Evolutionary conservation across 2,888 invertebrate species (phyloP), one percentile per base, ranked within the genome.

Genomic region (Conus canariensis): DNA sequence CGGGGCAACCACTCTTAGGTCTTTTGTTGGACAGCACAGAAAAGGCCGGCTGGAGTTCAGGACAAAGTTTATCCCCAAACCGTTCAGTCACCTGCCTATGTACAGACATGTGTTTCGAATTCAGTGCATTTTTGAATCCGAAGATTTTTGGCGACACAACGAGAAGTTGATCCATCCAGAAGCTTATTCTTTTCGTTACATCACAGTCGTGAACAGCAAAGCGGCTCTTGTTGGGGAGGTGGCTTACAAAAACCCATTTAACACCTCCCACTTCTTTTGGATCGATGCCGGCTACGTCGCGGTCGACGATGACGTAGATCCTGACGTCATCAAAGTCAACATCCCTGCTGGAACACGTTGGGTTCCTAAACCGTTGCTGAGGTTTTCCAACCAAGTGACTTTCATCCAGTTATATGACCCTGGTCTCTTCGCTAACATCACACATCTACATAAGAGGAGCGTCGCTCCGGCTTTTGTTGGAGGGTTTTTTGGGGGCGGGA

Each of bases 151-250:
- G 64, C 70, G 90, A 14, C 87, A 91, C 25, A 93, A 94, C 77
- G 59, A 90, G 30, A 91, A 93, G 87, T 70, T 93, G 74, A 91
- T 92, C n/a, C 96, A 96, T 92, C 96, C 96, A 0, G 96, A 96
- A 90, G 94, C 95, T 0, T 94, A 95, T 90, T 95, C 95, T 70
- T 93, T 95, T 8, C 95, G 96, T 25, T 96, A 96, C 92, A 94
- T 96, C 88, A 93, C 96, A n/a, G 92, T 96, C 16, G 95, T 96
- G 93, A 96, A 96, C 92, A 96, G 95, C 85, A 96, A 96, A 93
- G 92, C 95, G 10, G 93, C 95, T 80, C 93, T 96, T 91, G 90
- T 96, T 85, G 91, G 94, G 86, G 94, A 95, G 89, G 95, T 94
- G 56, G 94, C 94, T 10, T 88, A 91, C 30, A 92, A 92, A 64